phyloP scores from a whole-genome alignment of 1,140 invertebrate species.

The Cepaea nemoralis region DNA sequence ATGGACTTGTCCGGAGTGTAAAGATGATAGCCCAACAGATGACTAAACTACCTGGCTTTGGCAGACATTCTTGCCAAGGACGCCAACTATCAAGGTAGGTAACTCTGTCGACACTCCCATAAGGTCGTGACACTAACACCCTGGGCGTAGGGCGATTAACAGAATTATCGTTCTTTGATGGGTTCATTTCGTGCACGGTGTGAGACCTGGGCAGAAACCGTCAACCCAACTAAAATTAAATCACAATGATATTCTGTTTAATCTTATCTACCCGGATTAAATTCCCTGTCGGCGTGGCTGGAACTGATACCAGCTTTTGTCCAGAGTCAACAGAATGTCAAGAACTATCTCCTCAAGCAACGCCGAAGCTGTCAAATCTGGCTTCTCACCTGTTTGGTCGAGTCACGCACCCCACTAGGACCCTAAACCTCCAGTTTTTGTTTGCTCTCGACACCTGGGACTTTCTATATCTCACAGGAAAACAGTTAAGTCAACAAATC shows the following conservation, averaged over 20 bases:
- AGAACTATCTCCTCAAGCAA: not conserved
- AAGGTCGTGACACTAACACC: not conserved
- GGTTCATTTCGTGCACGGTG: not conserved
- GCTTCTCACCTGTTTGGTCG: not conserved
- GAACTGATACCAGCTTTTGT: not conserved
- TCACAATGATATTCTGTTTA: not conserved
- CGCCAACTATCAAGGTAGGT: no score
- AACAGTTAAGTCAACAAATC: not conserved
- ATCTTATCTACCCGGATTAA: conserved; percentile 3
- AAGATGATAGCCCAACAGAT: no score
- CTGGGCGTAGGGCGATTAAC: not conserved
- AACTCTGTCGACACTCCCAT: not conserved
- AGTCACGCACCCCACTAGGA: not conserved
- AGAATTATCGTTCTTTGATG: conserved; percentile 10
- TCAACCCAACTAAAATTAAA: not conserved
- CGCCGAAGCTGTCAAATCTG: not conserved
- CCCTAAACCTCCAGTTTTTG: not conserved
- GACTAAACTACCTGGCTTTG: not conserved
- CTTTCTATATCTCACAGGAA: not conserved
- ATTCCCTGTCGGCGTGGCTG: not conserved
- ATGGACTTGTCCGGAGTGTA: no score
- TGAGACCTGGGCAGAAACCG: not conserved
- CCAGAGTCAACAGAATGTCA: not conserved
- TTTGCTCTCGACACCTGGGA: not conserved
- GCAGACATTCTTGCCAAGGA: not conserved